Conservation (phyloP, 2,797 vertebrate species). For the Cephalopachus bancanus region DNA sequence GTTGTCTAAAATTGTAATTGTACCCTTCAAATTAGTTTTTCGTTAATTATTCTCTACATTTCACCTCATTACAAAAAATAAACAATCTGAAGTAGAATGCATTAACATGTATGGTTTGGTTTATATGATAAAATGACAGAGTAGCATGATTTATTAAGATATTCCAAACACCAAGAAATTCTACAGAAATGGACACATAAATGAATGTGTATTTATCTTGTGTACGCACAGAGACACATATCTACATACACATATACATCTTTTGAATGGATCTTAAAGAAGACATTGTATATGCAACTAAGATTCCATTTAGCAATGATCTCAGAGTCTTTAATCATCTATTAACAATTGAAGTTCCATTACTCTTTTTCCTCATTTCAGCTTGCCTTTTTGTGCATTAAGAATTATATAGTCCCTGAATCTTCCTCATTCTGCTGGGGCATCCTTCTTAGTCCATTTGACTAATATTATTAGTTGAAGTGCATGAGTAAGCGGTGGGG, state of each 20-base stretch:
- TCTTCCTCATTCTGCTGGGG: constrained; percentile 76
- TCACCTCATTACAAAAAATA: constrained; percentile 66
- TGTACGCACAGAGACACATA: not conserved
- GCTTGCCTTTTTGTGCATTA: constrained; percentile 75
- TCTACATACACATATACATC: not conserved
- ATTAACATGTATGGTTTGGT: not conserved
- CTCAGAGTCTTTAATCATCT: constrained; percentile 83
- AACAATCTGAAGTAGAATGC: constrained; percentile 8
- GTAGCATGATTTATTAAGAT: constrained; percentile 61
- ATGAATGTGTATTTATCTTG: not conserved
- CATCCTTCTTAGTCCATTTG: constrained; percentile 15
- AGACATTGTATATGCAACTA: not conserved
- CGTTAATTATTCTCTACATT: constrained; percentile 69
- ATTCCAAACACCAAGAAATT: constrained; percentile 51
- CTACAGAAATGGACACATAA: constrained; percentile 1
- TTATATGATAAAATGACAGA: constrained; percentile 67
- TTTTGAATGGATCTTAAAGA: constrained; percentile 52
- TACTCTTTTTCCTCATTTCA: constrained; percentile 78
- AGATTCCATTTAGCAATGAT: constrained; percentile 51
- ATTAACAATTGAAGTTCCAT: constrained; percentile 84
- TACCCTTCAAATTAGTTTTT: constrained; percentile 61
- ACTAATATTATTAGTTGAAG: constrained; percentile 67
- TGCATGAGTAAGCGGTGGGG: not conserved
- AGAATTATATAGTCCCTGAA: constrained; percentile 71
- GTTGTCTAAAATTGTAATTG: constrained; percentile 55